phyloP scores from a whole-genome alignment of 2,888 invertebrate genomes.

The Tachina grossa region DNA sequence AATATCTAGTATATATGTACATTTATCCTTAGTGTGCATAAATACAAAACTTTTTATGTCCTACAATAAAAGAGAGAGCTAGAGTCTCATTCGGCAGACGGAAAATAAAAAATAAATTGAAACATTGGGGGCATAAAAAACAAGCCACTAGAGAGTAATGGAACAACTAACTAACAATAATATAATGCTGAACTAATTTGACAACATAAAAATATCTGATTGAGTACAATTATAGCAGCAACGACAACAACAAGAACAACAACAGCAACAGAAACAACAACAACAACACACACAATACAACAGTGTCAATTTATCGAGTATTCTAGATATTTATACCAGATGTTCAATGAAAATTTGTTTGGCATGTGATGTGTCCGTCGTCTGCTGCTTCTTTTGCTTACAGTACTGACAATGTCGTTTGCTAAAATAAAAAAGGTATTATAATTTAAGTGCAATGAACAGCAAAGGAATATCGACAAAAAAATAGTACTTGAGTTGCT shows the following conservation, averaged over 20 bases:
- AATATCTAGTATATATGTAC: neutral
- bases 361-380: constrained; percentile 27
- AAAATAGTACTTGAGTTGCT: neutral
- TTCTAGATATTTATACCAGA: constrained; percentile 8
- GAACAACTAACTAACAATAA: constrained; percentile 43
- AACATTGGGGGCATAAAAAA: constrained; percentile 6
- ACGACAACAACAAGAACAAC: no score
- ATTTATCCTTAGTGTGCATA: neutral
- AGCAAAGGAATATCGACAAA: constrained; percentile 27
- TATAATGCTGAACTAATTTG: constrained; percentile 68
- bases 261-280: constrained; percentile 7
- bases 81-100: neutral
- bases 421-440: constrained; percentile 51
- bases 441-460: constrained; percentile 69
- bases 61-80: neutral
- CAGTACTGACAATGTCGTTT: constrained; percentile 29
- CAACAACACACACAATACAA: neutral
- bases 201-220: constrained; percentile 67
- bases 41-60: neutral
- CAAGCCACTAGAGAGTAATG: constrained; percentile 59
- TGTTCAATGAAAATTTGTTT: constrained; percentile 26
- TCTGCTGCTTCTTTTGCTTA: constrained; percentile 5
- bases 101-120: constrained; percentile 25
- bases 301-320: neutral
- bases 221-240: constrained; percentile 52